Percentiles rank a stretch among this genome's conserved stretches.
Evolutionary conservation across 1,140 invertebrate species (phyloP).

Genomic region (Aleiodes sp.): DNA sequence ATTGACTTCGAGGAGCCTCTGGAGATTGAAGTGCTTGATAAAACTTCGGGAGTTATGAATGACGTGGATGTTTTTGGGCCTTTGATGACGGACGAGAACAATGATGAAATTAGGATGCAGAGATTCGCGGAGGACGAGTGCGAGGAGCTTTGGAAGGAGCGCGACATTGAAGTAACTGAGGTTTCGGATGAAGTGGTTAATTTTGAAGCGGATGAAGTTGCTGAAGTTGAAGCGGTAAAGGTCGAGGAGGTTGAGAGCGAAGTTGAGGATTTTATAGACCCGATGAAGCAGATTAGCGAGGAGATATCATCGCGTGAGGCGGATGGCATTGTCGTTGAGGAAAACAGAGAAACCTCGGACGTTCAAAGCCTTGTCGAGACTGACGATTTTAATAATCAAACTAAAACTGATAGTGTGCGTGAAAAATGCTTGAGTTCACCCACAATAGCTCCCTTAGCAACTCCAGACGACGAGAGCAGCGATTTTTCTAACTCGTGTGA

Average conservation of each 20-base stretch:
- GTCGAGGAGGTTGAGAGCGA: too few relatives aligned
- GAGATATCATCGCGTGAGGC: not conserved
- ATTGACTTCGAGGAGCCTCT: conserved; percentile 15
- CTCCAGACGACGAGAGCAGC: conserved; percentile 51
- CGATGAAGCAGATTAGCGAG: too few relatives aligned
- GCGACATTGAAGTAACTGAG: too few relatives aligned
- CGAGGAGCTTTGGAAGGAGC: not conserved
- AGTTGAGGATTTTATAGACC: too few relatives aligned
- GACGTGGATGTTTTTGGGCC: not conserved
- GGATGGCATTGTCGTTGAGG: not conserved
- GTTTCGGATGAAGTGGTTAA: not conserved
- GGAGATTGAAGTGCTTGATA: not conserved
- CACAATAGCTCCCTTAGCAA: conserved; percentile 47
- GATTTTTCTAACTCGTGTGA: conserved; percentile 54
- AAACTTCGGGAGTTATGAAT: not conserved
- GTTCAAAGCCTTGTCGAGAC: not conserved
- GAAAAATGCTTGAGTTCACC: conserved; percentile 26
- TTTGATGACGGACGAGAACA: not conserved
- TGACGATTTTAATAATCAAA: conserved; percentile 29
- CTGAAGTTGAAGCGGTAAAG: too few relatives aligned
- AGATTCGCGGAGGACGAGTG: conserved; percentile 9
- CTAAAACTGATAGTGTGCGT: conserved; percentile 28
- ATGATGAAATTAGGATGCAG: not conserved
- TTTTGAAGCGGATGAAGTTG: too few relatives aligned
- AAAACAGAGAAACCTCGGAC: not conserved